Conservation (phyloP, 1,140 invertebrate species). For the Tetranychus cinnabarinus region DNA sequence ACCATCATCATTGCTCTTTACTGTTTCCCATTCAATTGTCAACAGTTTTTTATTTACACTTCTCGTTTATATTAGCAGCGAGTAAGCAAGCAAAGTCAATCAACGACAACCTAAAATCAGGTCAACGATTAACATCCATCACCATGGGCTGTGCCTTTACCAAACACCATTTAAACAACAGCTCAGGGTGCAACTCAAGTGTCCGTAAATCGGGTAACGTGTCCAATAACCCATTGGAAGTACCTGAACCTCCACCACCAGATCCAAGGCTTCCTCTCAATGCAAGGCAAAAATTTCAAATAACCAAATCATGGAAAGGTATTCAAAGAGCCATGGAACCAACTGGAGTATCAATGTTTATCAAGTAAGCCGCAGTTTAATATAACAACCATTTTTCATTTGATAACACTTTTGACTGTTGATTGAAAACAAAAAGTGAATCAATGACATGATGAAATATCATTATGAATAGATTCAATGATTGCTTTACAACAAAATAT, state of each 20-base stretch:
- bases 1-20: no score
- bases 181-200: not conserved
- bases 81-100: no score
- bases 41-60: no score
- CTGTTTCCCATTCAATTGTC: no score
- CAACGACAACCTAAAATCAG: no score
- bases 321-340: slow-evolving; percentile 60
- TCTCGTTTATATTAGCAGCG: no score
- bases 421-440: no score
- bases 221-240: not conserved
- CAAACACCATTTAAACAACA: not conserved
- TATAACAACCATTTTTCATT: no score
- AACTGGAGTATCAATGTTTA: slow-evolving; percentile 67
- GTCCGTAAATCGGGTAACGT: not conserved
- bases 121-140: not conserved
- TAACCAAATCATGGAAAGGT: slow-evolving; percentile 68
- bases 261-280: slow-evolving; percentile 56
- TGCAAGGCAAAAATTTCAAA: slow-evolving; percentile 58
- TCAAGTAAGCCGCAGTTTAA: slow-evolving; percentile 40
- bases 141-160: not conserved
- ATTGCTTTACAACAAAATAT: no score
- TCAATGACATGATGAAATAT: no score
- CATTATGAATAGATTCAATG: no score
- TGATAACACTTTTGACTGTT: no score
- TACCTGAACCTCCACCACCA: slow-evolving; percentile 20